Conservation (phyloP, 2,797 vertebrate species). For the Melanotaenia maccullochi region DNA sequence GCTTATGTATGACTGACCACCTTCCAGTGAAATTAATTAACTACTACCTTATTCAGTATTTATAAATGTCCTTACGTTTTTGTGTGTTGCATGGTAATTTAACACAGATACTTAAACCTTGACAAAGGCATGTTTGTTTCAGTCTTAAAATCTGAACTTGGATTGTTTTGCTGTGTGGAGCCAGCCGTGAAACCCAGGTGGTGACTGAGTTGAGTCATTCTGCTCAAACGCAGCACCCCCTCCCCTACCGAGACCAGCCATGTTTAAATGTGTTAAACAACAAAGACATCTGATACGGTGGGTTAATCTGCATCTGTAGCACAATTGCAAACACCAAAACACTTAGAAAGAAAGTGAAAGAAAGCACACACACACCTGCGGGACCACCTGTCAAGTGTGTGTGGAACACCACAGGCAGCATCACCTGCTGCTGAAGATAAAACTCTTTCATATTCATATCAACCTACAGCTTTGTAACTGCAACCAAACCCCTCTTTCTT, state of each 20-base stretch:
- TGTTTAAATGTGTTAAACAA: conserved; percentile 51
- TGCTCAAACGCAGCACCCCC: background rate
- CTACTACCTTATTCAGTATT: no score
- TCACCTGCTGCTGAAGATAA: conserved; percentile 39
- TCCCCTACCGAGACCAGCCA: conserved; percentile 33
- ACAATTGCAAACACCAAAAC: conserved; percentile 18
- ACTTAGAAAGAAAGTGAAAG: conserved; percentile 10
- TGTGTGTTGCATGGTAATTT: background rate
- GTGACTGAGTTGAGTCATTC: background rate
- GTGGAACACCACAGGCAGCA: conserved; percentile 40
- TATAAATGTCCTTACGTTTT: no score
- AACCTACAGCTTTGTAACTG: conserved; percentile 46
- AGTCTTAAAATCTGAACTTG: conserved; percentile 34
- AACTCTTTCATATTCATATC: conserved; percentile 67
- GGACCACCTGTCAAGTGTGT: conserved; percentile 57
- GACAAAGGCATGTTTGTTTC: background rate
- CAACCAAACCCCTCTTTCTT: conserved; percentile 36
- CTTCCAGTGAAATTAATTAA: no score
- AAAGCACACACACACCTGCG: conserved; percentile 18
- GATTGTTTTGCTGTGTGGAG: conserved; percentile 14
- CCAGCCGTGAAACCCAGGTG: background rate
- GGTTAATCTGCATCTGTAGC: conserved; percentile 13
- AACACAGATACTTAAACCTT: background rate
- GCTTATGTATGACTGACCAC: no score
- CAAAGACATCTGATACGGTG: conserved; percentile 28